These are phyloP conservation scores for Lycaena phlaeas DNA, from an alignment of 2,888 invertebrate species.

Conservation along the genomic window DNA sequence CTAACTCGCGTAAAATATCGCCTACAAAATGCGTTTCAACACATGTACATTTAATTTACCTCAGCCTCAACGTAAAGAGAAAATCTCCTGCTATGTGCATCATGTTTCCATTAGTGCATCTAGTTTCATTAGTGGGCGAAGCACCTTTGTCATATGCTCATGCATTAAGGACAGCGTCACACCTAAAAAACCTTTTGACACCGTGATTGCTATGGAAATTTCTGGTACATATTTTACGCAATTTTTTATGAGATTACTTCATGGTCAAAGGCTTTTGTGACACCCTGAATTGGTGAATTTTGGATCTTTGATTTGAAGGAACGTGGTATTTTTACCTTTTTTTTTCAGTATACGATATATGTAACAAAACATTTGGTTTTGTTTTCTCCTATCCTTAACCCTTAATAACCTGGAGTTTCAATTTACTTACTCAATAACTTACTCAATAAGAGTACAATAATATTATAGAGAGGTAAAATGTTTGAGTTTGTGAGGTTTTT, in stretches of 20 bases:
- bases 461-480: no score
- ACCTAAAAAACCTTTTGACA: slow-evolving; percentile 8
- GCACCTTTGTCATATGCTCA: slow-evolving; percentile 10
- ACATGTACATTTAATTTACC: no score
- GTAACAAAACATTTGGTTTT: no score
- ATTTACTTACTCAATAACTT: no score
- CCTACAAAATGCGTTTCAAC: no score
- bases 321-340: no score
- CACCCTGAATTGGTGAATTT: background rate
- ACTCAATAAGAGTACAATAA: no score
- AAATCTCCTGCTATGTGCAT: slow-evolving; percentile 14
- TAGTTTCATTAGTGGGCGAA: slow-evolving; percentile 18
- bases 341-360: no score
- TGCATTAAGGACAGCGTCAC: slow-evolving; percentile 8
- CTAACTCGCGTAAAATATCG: no score
- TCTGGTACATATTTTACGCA: slow-evolving; percentile 3
- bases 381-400: no score
- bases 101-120: slow-evolving; percentile 21
- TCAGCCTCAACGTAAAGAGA: slow-evolving; percentile 15
- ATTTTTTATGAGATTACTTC: background rate
- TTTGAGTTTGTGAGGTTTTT: no score
- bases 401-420: no score
- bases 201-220: slow-evolving; percentile 11
- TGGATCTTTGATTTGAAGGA: background rate
- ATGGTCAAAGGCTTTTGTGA: background rate